phyloP scores from a whole-genome alignment of 2,888 invertebrate genomes.

The Stenoptilia bipunctidactyla region DNA sequence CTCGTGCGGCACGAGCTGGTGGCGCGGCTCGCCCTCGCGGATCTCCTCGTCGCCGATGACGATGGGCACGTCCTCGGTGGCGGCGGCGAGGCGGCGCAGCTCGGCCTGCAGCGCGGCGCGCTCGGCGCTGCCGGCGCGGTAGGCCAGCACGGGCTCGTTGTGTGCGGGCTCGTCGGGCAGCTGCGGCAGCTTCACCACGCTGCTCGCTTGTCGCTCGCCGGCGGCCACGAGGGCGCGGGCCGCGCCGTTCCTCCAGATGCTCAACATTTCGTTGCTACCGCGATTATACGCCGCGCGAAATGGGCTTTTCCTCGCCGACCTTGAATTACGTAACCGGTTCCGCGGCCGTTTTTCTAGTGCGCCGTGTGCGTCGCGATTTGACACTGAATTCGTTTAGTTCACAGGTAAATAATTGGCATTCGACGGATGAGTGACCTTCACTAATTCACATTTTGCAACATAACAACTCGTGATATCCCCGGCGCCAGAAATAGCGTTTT shows the following conservation, averaged over 20 bases:
- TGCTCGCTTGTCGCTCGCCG: constrained; percentile 54
- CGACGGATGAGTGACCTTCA: constrained; percentile 32
- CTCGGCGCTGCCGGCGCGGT: constrained; percentile 87
- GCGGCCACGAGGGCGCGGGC: constrained; percentile 2
- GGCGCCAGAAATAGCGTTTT: too few species aligned
- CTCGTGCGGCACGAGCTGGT: constrained; percentile 93
- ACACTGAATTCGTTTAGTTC: constrained; percentile 5
- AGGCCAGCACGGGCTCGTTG: constrained; percentile 87
- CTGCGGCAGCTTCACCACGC: constrained; percentile 75
- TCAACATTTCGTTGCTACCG: background rate
- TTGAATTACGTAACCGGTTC: background rate
- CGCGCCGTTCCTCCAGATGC: background rate
- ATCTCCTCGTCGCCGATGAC: constrained; percentile 95
- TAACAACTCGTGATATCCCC: too few species aligned
- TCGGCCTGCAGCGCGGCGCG: constrained; percentile 78
- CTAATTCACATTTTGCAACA: constrained; percentile 36
- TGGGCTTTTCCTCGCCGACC: too few species aligned
- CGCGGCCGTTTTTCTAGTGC: background rate
- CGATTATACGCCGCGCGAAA: too few species aligned
- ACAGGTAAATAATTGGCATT: constrained; percentile 19
- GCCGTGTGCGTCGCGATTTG: background rate
- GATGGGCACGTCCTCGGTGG: constrained; percentile 90
- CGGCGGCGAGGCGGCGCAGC: constrained; percentile 73
- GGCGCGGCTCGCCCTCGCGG: constrained; percentile 78
- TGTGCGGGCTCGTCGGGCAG: constrained; percentile 76